Evolutionary conservation across 1,140 invertebrate species (phyloP).

Genomic region (Maconellicoccus hirsutus): DNA sequence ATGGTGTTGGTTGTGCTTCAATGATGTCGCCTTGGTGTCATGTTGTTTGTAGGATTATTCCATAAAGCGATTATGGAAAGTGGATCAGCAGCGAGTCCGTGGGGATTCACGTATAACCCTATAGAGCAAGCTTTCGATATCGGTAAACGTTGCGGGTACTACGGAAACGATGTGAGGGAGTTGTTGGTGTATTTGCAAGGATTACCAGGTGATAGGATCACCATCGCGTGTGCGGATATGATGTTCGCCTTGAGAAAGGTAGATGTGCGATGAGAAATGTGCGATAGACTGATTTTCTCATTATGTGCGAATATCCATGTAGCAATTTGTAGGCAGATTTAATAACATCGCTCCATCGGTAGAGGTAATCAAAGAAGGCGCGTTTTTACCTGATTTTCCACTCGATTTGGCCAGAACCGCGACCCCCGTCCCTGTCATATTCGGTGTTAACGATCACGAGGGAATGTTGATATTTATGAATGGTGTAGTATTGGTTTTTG

Average conservation of each 20-base stretch:
- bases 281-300: too few species aligned
- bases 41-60: slow-evolving; percentile 24
- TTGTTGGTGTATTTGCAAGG: not conserved
- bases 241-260: not conserved
- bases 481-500: not conserved
- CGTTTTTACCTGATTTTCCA: not conserved
- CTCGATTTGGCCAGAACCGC: not conserved
- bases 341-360: not conserved
- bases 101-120: not conserved
- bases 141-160: not conserved
- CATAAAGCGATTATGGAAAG: slow-evolving; percentile 26
- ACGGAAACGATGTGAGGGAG: not conserved
- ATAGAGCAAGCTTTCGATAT: not conserved
- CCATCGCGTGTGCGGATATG: not conserved
- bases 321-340: not conserved
- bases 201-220: not conserved
- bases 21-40: too few species aligned
- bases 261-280: too few species aligned
- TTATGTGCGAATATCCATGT: too few species aligned
- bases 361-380: not conserved
- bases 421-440: not conserved
- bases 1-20: too few species aligned
- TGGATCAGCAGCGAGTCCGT: not conserved
- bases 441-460: not conserved
- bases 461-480: not conserved